A percentile compares a stretch with the other conserved stretches of the same genome.
phyloP scores from a whole-genome alignment of 2,113 vertebrate genomes.

The Nycticorax nycticorax region DNA sequence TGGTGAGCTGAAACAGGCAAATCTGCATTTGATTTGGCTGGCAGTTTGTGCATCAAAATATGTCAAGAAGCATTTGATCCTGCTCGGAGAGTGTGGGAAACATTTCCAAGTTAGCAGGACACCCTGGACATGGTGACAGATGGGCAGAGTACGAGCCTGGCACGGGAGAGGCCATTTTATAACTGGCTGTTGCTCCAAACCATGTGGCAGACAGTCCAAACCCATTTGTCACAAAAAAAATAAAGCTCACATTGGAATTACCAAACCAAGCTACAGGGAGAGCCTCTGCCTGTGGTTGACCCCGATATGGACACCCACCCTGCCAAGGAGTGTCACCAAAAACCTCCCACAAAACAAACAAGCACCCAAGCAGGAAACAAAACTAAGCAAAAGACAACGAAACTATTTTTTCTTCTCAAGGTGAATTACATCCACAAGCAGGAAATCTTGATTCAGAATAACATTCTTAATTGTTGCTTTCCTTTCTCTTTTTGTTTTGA shows the following conservation, averaged over 20 bases:
- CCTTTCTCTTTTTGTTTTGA: background rate
- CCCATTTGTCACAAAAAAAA: background rate
- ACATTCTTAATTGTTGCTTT: background rate
- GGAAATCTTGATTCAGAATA: background rate
- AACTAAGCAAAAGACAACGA: background rate
- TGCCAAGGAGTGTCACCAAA: background rate
- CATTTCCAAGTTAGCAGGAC: background rate
- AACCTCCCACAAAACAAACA: background rate
- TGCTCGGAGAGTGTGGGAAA: background rate
- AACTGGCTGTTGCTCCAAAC: background rate
- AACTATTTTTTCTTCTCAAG: rapidly evolving
- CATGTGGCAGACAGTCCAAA: slow-evolving; percentile 12
- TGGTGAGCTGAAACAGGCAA: background rate
- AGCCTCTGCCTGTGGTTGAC: background rate
- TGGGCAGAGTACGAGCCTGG: background rate
- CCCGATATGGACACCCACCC: rapidly evolving
- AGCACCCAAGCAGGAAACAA: background rate
- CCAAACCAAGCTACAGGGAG: background rate
- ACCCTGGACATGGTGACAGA: background rate
- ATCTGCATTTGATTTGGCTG: background rate
- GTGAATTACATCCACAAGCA: background rate
- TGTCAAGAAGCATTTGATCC: background rate
- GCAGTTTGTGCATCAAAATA: background rate
- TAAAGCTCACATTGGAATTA: background rate
- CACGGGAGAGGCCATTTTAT: background rate